Conservation (phyloP, 2,113 vertebrate genomes). For the Hippotragus niger region DNA sequence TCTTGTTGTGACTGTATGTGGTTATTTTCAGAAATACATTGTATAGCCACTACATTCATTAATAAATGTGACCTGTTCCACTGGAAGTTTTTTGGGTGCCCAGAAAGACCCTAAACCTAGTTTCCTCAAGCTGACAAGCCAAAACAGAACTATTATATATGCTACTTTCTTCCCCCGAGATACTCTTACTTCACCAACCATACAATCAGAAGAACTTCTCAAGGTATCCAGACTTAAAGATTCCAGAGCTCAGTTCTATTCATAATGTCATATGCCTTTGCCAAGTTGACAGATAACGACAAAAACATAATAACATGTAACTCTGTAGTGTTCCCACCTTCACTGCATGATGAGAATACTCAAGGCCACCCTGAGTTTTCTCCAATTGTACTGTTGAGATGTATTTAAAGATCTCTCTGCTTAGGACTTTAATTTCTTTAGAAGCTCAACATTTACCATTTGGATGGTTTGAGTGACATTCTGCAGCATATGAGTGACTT, state of each 20-base stretch:
- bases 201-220: neutral
- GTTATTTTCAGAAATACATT: neutral
- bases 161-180: neutral
- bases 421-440: neutral
- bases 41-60: neutral
- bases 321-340: neutral
- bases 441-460: neutral
- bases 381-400: neutral
- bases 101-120: neutral
- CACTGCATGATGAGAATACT: neutral
- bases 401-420: neutral
- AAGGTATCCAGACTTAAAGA: neutral
- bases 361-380: neutral
- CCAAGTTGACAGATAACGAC: neutral
- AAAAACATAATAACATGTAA: neutral
- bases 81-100: neutral
- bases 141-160: neutral
- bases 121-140: neutral
- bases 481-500: neutral
- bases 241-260: neutral
- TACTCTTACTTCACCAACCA: neutral
- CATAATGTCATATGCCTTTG: neutral
- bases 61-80: neutral
- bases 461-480: neutral
- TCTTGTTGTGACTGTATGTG: neutral